Base-by-base conservation (phyloP, 2,888 invertebrate genomes). In the Micropterix aruncella region DNA sequence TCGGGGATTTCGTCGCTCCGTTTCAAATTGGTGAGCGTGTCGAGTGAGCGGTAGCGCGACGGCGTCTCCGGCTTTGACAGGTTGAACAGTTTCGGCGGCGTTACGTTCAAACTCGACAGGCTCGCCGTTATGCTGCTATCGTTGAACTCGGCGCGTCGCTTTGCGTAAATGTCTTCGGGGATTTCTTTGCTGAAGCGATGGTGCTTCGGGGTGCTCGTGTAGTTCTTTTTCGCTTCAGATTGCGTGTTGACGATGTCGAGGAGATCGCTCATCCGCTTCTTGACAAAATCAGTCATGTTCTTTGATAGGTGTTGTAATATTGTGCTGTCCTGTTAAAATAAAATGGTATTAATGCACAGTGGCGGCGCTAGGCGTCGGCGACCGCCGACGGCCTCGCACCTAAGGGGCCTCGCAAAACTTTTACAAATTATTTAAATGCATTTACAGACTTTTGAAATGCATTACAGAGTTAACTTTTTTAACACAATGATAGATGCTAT, bases 11-110 rank as follows among this genome's bases (percentile, higher is more conserved):
- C 40, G 1, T 52, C 53, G 18, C 43, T 45, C 12, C 52, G 55
- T 37, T 55, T 57, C 0, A 47, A 46, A 1, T 55, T 53, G 0
- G 63, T 66, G 3, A 71, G 55, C 0, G 70, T 65, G 51, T 71
- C 71, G 42, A 71, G 52, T 1, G 71, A 71, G 1, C 70, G 63
- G 50, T 68, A 70, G 1, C 66, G 60, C 2, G 64, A 62, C 2
- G 70, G 66, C 0, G 68, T 68, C 7, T 66, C 66, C 0, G 46
- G 45, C 54, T 63, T 62, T 5, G 46, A 18, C 18, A 41, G 2
- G 16, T 18, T 42, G 19, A 19, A 48, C 42, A 43, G 16, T 9
- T 43, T 41, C 36, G 48, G 43, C n/a, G 45, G 45, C 1, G 43
- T 42, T 18, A 16, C 39, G 36, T 45, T 38, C 3, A 48, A 45